A percentile compares a stretch with the other conserved stretches of the same genome.
Conservation (phyloP, 2,888 invertebrate genomes). For the Dermolepida albohirtum region DNA sequence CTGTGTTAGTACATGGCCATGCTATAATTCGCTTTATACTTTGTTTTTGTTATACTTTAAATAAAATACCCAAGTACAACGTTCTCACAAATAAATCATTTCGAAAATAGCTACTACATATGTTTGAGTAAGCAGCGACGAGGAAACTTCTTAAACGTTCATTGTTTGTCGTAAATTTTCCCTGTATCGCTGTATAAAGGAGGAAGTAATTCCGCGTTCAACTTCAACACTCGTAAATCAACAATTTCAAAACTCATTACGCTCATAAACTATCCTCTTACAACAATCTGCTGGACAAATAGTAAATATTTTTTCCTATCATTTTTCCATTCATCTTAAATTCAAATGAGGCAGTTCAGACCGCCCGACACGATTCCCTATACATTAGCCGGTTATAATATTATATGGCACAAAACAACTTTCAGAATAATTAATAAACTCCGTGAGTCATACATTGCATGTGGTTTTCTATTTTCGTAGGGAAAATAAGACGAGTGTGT, state of each 20-base stretch:
- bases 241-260: constrained; percentile 7
- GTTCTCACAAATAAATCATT: constrained; percentile 1
- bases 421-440: constrained; percentile 42
- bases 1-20: too few species aligned
- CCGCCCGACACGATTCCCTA: neutral
- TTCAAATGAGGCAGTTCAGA: constrained; percentile 9
- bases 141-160: neutral
- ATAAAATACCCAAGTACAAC: neutral
- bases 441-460: constrained; percentile 41
- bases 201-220: neutral
- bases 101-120: neutral
- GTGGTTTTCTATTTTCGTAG: constrained; percentile 40
- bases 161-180: constrained; percentile 3
- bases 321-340: constrained; percentile 33
- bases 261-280: constrained; percentile 6
- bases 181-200: constrained; percentile 11
- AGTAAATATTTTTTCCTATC: constrained; percentile 14
- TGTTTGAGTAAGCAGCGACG: neutral
- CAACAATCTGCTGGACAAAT: constrained; percentile 15
- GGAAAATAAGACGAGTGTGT: constrained; percentile 34
- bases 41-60: too few species aligned
- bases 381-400: constrained; percentile 1
- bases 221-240: neutral
- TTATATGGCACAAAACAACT: constrained; percentile 19
- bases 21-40: too few species aligned